A percentile compares a stretch with the other conserved stretches of the same genome.
Evolutionary conservation across 2,888 invertebrate genomes (phyloP).

Genomic region (Globia sparganii): DNA sequence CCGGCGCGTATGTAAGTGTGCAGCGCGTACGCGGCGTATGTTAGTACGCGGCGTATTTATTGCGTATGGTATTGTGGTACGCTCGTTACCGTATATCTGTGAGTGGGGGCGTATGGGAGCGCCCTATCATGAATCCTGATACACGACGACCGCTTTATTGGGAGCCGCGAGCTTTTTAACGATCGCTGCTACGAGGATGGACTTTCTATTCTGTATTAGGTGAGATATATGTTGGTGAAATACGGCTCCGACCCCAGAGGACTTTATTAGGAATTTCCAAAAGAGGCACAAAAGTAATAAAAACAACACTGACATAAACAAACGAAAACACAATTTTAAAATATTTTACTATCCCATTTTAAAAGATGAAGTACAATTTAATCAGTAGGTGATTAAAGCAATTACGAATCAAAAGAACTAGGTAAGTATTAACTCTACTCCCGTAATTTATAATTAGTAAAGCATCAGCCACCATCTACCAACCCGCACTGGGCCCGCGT

Average conservation of each 20-base stretch:
- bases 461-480: too few relatives aligned
- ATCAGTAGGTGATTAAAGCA: neutral
- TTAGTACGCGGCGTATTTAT: conserved; percentile 87
- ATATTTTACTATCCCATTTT: neutral
- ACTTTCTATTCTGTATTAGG: conserved; percentile 63
- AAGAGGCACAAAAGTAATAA: neutral
- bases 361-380: neutral
- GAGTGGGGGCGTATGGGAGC: conserved; percentile 84
- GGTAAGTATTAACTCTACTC: neutral
- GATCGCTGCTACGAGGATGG: conserved; percentile 63
- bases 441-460: neutral
- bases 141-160: conserved; percentile 82
- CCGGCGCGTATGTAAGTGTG: conserved; percentile 66
- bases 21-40: conserved; percentile 83
- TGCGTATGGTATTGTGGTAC: conserved; percentile 89
- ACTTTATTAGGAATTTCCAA: conserved; percentile 12
- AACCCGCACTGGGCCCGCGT: too few relatives aligned
- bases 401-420: neutral
- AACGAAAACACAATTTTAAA: neutral
- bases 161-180: conserved; percentile 79
- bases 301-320: neutral
- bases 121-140: conserved; percentile 89
- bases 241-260: neutral
- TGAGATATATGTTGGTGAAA: conserved; percentile 27
- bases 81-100: conserved; percentile 89